Evolutionary conservation across 2,888 invertebrate species (phyloP).

Genomic region (Hypselothyrea guttata): DNA sequence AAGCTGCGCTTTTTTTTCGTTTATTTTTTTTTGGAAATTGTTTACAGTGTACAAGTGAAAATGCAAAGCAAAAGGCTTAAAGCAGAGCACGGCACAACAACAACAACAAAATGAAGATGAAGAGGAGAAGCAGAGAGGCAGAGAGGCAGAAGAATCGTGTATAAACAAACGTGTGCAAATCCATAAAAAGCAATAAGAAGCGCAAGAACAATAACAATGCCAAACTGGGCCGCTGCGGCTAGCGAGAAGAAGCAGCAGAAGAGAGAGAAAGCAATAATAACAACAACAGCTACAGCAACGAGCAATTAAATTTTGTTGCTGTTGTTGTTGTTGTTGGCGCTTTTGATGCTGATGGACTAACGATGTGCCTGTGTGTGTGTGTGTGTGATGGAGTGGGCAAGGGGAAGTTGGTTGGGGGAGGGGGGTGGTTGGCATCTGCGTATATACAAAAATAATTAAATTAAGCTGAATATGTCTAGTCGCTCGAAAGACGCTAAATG

Average conservation of each 20-base stretch:
- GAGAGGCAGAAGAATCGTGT: conserved; percentile 24
- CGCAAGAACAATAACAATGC: conserved; percentile 34
- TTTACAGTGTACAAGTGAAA: conserved; percentile 2
- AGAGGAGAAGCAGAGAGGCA: too few relatives aligned
- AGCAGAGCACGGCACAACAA: conserved; percentile 2
- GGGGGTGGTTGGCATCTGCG: conserved; percentile 32
- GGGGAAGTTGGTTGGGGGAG: too few relatives aligned
- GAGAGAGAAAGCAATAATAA: conserved; percentile 1
- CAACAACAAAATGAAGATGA: conserved; percentile 14
- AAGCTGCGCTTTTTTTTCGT: too few relatives aligned
- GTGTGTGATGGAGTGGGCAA: conserved; percentile 14
- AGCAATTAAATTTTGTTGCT: conserved; percentile 18
- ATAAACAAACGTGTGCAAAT: conserved; percentile 58
- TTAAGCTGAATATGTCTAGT: conserved; percentile 28
- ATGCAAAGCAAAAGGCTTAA: conserved; percentile 12
- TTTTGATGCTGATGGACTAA: conserved; percentile 31
- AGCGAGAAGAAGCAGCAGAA: conserved; percentile 7
- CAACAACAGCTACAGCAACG: conserved; percentile 4
- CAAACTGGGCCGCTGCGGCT: conserved; percentile 28
- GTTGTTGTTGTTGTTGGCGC: conserved; percentile 24
- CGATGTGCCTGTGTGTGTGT: conserved; percentile 32
- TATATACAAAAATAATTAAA: conserved; percentile 39
- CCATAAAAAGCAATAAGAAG: conserved; percentile 37
- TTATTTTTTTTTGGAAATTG: too few relatives aligned
- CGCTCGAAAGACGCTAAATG: conserved; percentile 16